Evolutionary conservation across 1,140 invertebrate genomes (phyloP), one percentile per base, ranked within the genome.

Genomic region (Mylabris phalerata): DNA sequence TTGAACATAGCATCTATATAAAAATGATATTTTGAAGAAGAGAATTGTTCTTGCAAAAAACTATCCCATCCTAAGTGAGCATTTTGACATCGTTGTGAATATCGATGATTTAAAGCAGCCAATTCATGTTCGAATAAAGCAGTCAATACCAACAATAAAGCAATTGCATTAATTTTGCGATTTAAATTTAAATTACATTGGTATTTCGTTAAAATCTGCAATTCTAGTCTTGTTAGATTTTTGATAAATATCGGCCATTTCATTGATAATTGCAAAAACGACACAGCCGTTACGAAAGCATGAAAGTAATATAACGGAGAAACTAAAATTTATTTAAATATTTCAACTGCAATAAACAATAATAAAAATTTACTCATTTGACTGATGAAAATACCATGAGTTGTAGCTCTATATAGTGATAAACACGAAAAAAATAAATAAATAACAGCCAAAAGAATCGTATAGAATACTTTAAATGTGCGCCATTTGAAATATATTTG

Each of bases 401-500:
- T 54, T 4, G 46, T 10, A 4, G 51, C 24, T 24, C 45, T 46
- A 32, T 54, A 54, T 7, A 54, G 45, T 4, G 51, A 54, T 38
- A 54, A 46, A 9, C 19, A 24, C 10, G 25, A 32, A 54, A 41
- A 54, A 38, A 38, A 54, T 24, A 54, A 27, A 27, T 45, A 54
- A 3, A 25, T 45, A 9, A 45, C 26, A n/a, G 45, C 45, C 10
- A 48, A 7, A 2, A 56, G 24, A 19, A 10, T n/a, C 9, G 45
- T 24, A 25, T 56, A 48, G 2, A 56, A 40, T 38, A 55, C 7
- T 55, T 49, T 60, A 51, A 51, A 60, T 3, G 58, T 55, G 26
- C 46, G 42, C 50, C 52, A 60, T 41, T 11, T 49, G 40, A 60
- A 55, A 26, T 44, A n/a, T 2, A 60, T 9, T 40, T 51, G 43